phyloP scores from a whole-genome alignment of 2,113 vertebrate species.

The Abramis brama region DNA sequence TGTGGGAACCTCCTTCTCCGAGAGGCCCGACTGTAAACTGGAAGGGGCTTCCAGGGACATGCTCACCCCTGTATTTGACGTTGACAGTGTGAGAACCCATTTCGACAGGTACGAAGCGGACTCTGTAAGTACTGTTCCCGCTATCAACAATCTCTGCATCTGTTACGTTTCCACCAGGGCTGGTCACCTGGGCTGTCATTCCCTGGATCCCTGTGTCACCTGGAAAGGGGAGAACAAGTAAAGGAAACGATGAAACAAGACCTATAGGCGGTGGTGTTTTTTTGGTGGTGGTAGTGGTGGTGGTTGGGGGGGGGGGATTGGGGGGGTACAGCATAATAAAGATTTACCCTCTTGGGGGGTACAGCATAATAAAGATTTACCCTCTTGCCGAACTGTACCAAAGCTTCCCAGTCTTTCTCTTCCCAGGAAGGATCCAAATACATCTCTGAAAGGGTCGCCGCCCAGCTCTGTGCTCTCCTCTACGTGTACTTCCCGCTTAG shows the following conservation, averaged over 20 bases:
- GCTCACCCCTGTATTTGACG: slow-evolving; percentile 91
- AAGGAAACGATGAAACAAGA: too few relatives aligned
- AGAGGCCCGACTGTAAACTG: slow-evolving; percentile 92
- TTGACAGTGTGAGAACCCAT: slow-evolving; percentile 90
- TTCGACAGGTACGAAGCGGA: slow-evolving; percentile 91
- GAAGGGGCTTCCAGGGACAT: slow-evolving; percentile 92
- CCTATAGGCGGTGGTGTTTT: neutral
- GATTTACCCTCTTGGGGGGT: slow-evolving; percentile 75
- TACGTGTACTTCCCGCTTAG: slow-evolving; percentile 92
- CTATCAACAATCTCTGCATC: slow-evolving; percentile 91
- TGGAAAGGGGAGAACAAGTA: slow-evolving; percentile 51
- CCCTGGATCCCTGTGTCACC: slow-evolving; percentile 83
- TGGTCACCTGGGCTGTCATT: slow-evolving; percentile 94
- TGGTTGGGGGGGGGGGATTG: too few relatives aligned
- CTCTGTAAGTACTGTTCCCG: slow-evolving; percentile 89
- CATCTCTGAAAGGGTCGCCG: slow-evolving; percentile 88
- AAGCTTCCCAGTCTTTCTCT: slow-evolving; percentile 89
- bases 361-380: slow-evolving; percentile 63
- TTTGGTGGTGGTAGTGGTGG: too few relatives aligned
- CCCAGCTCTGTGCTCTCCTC: slow-evolving; percentile 94
- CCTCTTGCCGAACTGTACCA: slow-evolving; percentile 78
- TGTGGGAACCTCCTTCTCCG: slow-evolving; percentile 88
- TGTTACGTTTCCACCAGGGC: slow-evolving; percentile 86
- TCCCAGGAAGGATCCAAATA: slow-evolving; percentile 90
- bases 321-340: neutral